Evolutionary conservation across 2,888 invertebrate species (phyloP).

Genomic region (Drosophila aldrichi): DNA sequence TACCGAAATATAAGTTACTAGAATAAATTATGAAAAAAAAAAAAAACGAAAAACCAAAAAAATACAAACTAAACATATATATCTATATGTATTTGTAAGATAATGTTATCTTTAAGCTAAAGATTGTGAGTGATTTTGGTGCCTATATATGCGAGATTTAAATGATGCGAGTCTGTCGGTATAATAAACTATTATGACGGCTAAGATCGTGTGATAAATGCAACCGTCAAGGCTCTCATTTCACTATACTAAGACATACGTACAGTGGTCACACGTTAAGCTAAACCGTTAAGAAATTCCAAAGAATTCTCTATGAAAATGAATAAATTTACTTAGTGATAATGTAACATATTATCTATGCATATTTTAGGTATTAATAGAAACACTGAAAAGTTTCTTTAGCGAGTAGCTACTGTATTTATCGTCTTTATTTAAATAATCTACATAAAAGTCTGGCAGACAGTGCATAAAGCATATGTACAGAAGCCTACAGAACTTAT

Average conservation of each 20-base stretch:
- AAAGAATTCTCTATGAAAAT: neutral
- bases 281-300: neutral
- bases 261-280: constrained; percentile 12
- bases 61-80: neutral
- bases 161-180: constrained; percentile 23
- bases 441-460: constrained; percentile 24
- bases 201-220: constrained; percentile 57
- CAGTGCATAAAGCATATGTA: constrained; percentile 15
- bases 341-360: neutral
- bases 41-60: too few relatives aligned
- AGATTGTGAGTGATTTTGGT: constrained; percentile 64
- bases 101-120: constrained; percentile 39
- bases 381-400: neutral
- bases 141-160: constrained; percentile 40
- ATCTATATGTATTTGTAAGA: constrained; percentile 27
- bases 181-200: constrained; percentile 46
- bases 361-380: neutral
- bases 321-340: neutral
- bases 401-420: constrained; percentile 7
- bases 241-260: constrained; percentile 7
- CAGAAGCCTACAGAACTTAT: constrained; percentile 28
- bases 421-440: constrained; percentile 42
- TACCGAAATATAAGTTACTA: constrained; percentile 80
- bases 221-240: constrained; percentile 42
- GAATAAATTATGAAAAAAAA: constrained; percentile 11